phyloP scores from a whole-genome alignment of 2,888 invertebrate species.

The Eristalinus aeneus region DNA sequence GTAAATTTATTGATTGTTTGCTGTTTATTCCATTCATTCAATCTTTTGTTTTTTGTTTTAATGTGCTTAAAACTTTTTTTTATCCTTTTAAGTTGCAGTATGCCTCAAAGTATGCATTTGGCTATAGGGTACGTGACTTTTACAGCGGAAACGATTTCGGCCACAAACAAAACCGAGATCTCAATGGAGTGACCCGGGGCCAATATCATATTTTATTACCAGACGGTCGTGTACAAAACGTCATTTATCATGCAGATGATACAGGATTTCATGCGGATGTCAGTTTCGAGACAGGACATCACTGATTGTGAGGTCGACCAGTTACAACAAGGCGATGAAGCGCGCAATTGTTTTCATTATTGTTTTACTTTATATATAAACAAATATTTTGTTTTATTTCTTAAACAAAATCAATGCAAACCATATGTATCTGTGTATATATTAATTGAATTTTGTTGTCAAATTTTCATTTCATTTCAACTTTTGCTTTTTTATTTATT shows the following conservation, averaged over 20 bases:
- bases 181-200: constrained; percentile 86
- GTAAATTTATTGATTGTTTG: constrained; percentile 7
- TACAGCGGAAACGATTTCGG: constrained; percentile 89
- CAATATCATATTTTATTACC: constrained; percentile 90
- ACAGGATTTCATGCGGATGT: constrained; percentile 90
- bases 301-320: constrained; percentile 1
- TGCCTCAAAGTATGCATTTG: constrained; percentile 85
- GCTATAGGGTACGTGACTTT: constrained; percentile 88
- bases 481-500: no score
- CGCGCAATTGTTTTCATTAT: background rate
- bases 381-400: background rate
- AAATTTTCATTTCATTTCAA: background rate
- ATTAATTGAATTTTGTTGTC: background rate
- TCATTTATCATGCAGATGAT: constrained; percentile 89
- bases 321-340: background rate
- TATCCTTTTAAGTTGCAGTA: constrained; percentile 82
- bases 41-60: no score
- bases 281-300: constrained; percentile 79
- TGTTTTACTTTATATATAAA: no score
- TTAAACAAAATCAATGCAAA: background rate
- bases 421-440: no score
- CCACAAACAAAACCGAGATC: constrained; percentile 86
- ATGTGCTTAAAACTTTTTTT: background rate
- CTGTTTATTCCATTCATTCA: constrained; percentile 6
- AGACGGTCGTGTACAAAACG: constrained; percentile 89